Evolutionary conservation across 2,888 invertebrate genomes (phyloP).

Genomic region (Acanthosepion esculentum): DNA sequence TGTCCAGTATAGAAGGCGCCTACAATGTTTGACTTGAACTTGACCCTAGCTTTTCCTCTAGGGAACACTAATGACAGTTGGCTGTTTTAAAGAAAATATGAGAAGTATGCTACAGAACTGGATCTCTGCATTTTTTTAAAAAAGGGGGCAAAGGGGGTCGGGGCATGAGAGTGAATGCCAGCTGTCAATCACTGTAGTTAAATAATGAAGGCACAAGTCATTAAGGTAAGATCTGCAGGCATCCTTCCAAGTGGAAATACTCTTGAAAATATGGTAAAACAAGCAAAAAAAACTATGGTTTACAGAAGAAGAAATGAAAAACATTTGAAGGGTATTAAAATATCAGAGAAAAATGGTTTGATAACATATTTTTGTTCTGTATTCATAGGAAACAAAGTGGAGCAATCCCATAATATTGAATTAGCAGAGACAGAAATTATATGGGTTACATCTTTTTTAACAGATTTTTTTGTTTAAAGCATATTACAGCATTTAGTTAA

Average conservation of each 20-base stretch:
- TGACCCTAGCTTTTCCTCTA: neutral
- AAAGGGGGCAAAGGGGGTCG: neutral
- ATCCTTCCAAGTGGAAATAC: conserved; percentile 1
- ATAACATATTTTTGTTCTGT: neutral
- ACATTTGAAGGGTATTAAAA: too few relatives aligned
- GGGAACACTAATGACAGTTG: conserved; percentile 7
- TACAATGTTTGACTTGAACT: neutral
- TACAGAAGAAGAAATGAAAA: too few relatives aligned
- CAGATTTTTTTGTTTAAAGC: too few relatives aligned
- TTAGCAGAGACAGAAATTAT: neutral
- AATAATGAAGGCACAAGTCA: neutral
- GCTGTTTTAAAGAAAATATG: neutral
- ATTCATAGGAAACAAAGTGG: neutral
- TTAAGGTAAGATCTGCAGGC: conserved; percentile 8
- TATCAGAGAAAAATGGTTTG: neutral
- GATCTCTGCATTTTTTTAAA: neutral
- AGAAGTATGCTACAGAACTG: neutral
- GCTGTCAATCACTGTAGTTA: neutral
- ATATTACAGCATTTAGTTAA: too few relatives aligned
- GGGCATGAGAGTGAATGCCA: neutral
- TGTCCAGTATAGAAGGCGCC: neutral
- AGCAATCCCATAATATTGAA: neutral
- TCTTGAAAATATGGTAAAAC: neutral
- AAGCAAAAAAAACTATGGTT: neutral
- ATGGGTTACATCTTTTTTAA: neutral